phyloP scores from a whole-genome alignment of 1,140 invertebrate species.

The Bombus breviceps region DNA sequence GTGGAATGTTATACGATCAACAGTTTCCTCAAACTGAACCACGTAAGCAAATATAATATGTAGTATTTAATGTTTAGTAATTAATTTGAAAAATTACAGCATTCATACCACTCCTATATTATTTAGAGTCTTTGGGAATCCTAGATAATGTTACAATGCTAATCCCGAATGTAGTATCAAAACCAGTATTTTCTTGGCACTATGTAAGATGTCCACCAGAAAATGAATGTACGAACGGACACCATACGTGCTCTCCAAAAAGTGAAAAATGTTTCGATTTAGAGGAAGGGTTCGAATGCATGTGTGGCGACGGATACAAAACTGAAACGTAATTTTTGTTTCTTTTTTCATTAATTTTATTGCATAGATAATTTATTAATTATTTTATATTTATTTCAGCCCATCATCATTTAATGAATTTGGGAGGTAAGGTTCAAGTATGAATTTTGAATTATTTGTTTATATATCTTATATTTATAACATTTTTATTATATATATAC shows the following conservation, averaged over 20 bases:
- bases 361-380: conserved; percentile 24
- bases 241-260: conserved; percentile 93
- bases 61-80: background rate
- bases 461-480: background rate
- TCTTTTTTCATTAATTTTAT: background rate
- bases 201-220: conserved; percentile 95
- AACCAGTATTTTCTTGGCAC: conserved; percentile 89
- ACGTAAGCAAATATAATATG: conserved; percentile 51
- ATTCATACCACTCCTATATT: conserved; percentile 46
- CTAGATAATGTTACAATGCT: conserved; percentile 81
- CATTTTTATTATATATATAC: background rate
- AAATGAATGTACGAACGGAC: conserved; percentile 95
- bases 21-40: conserved; percentile 69
- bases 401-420: conserved; percentile 72
- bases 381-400: conserved; percentile 56
- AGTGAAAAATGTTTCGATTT: conserved; percentile 93
- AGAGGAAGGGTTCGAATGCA: conserved; percentile 90
- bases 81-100: conserved; percentile 46
- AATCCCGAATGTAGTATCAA: conserved; percentile 70
- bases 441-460: background rate
- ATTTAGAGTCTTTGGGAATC: conserved; percentile 79
- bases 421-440: conserved; percentile 57
- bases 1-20: conserved; percentile 83
- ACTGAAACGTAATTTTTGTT: conserved; percentile 76
- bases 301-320: conserved; percentile 92